A percentile compares a stretch with the other conserved stretches of the same genome.
Conservation (phyloP, 2,888 invertebrate genomes). For the Lamellibrachia satsuma region DNA sequence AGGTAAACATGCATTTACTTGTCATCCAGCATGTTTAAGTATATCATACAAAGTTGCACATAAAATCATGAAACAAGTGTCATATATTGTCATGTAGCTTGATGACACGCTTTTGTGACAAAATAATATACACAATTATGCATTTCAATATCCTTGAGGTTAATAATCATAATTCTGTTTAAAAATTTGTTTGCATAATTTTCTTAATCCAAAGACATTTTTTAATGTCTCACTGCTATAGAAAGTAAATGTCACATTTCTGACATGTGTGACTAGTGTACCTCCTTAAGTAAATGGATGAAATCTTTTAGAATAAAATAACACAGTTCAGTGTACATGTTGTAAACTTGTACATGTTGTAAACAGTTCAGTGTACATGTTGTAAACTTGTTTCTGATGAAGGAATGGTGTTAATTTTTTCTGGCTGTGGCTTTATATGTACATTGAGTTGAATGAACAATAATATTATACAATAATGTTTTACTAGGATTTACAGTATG, state of each 20-base stretch:
- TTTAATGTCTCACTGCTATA: too few species aligned
- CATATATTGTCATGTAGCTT: too few species aligned
- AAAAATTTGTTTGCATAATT: background rate
- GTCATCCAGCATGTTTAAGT: background rate
- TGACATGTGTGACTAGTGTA: too few species aligned
- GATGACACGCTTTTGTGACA: too few species aligned
- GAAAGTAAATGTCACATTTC: too few species aligned
- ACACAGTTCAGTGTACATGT: background rate
- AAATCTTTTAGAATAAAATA: background rate
- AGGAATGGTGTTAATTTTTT: background rate
- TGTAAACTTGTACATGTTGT: too few species aligned
- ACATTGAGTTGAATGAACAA: background rate
- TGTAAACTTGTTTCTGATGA: background rate
- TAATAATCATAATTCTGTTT: background rate
- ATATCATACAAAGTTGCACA: background rate
- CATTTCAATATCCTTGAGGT: background rate
- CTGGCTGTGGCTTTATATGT: background rate
- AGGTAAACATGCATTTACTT: background rate
- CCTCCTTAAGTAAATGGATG: too few species aligned
- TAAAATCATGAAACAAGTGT: too few species aligned
- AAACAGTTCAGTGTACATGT: background rate
- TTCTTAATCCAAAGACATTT: background rate
- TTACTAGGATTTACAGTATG: background rate
- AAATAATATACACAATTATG: too few species aligned
- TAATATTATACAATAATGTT: background rate